Base-by-base conservation (phyloP, 2,888 invertebrate species). In the Ephialtes manifestator region DNA sequence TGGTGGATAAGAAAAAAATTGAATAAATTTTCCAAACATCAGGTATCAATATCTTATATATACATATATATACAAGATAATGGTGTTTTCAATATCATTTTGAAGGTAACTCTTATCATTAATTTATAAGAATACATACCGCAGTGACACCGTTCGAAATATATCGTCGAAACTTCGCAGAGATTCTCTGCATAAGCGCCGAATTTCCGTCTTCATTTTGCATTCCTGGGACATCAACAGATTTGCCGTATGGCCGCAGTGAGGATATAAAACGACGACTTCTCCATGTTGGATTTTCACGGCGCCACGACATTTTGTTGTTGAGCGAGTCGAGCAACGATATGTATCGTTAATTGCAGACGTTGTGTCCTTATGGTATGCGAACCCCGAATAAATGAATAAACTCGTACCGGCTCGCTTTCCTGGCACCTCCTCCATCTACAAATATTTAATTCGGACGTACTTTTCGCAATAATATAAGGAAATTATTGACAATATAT, bases 261-360 rank as follows among this genome's bases (percentile, higher is more conserved):
- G 43, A 13, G 51, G 48, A 39, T n/a, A 20, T 18, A 58, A 4
- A 75, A 48, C n/a, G 74, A 71, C 72, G 79, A 78, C 60, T 85
- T 83, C 20, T 65, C 43, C 35, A 82, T 20, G 55, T 58, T 80
- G 15, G 74, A 58, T 18, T 63, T 24, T 24, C 24, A 24, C 24
- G 24, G 24, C 24, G 24, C 24, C 24, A 24, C 24, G 24, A 24
- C 24, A 78, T 84, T 81, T 24, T 24, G 58, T 58, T 13, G 31
- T 72, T 58, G 72, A 55, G 39, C 72, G 72, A 31, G 28, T 58
- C 20, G 72, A 48, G 55, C 72, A 72, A 43, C 72, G 72, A 18
- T 72, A 72, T 15, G 43, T 58, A 58, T 58, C 24, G 24, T 24
- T 24, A 24, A 24, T 72, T 11, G 18, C 20, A 3, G 35, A 58